phyloP scores from a whole-genome alignment of 30 jellyfish, hydroid and myxozoan species.

The Sanderia malayensis region DNA sequence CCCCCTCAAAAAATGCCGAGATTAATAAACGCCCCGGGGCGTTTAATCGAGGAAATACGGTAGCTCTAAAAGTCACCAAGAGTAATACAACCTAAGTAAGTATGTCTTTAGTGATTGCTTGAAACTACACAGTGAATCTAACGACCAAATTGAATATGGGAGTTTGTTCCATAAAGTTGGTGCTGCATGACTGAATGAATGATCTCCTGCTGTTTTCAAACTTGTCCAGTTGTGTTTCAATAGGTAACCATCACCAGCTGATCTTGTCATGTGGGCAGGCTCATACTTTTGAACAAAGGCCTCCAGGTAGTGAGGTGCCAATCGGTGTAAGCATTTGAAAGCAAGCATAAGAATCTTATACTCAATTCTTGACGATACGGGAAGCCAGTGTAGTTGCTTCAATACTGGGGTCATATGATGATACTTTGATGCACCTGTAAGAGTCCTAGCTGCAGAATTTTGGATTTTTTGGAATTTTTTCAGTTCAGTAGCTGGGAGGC shows the following conservation, averaged over 20 bases:
- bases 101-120: slow-evolving; percentile 23
- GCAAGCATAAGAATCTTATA: slow-evolving; percentile 53
- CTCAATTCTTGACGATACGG: slow-evolving; percentile 33
- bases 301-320: slow-evolving; percentile 30
- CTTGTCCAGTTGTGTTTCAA: slow-evolving; percentile 49
- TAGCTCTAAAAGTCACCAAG: too few species aligned
- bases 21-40: too few species aligned
- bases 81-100: background rate
- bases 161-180: slow-evolving; percentile 36
- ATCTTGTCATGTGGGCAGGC: slow-evolving; percentile 31
- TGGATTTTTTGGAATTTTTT: slow-evolving; percentile 20
- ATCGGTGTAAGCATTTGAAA: slow-evolving; percentile 48
- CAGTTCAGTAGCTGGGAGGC: slow-evolving; percentile 32
- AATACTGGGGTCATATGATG: slow-evolving; percentile 25
- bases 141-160: slow-evolving; percentile 40
- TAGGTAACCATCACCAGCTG: slow-evolving; percentile 24
- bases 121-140: slow-evolving; percentile 31
- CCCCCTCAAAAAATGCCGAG: too few species aligned
- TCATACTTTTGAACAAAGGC: slow-evolving; percentile 18
- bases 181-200: slow-evolving; percentile 43
- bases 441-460: slow-evolving; percentile 25
- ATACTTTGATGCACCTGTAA: slow-evolving; percentile 31
- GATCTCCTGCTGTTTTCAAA: slow-evolving; percentile 43
- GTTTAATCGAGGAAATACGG: too few species aligned
- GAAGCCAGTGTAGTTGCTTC: slow-evolving; percentile 34